These are phyloP conservation scores for Stramonita haemastoma DNA, from an alignment of 2,888 invertebrate genomes.

Conservation along the genomic window DNA sequence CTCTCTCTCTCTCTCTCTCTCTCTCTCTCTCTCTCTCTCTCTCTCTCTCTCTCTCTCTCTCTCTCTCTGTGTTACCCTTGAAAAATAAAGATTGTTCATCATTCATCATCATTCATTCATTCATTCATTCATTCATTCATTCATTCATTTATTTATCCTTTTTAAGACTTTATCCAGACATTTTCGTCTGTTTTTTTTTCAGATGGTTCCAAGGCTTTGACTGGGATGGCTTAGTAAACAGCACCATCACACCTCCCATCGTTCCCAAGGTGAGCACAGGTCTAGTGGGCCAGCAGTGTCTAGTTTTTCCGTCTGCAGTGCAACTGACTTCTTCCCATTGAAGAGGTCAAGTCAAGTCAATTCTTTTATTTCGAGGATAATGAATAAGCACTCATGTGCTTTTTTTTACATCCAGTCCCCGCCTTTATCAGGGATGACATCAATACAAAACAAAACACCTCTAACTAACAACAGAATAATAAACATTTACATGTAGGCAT, in stretches of 20 bases:
- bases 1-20: slow-evolving; percentile 34
- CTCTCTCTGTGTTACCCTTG: not conserved
- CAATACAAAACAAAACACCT: too few species aligned
- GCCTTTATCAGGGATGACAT: too few species aligned
- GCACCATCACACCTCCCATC: slow-evolving; percentile 69
- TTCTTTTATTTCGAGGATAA: too few species aligned
- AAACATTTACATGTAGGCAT: too few species aligned
- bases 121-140: not conserved
- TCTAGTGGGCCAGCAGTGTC: too few species aligned
- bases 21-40: slow-evolving; percentile 21
- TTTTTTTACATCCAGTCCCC: too few species aligned
- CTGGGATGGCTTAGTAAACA: slow-evolving; percentile 84
- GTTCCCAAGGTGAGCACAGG: slow-evolving; percentile 65
- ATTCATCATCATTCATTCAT: not conserved
- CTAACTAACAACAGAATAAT: too few species aligned
- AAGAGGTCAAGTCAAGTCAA: too few species aligned
- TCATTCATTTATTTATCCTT: not conserved
- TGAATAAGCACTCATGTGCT: too few species aligned
- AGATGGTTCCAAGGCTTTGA: slow-evolving; percentile 95
- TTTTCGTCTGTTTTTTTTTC: slow-evolving; percentile 59
- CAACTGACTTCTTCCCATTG: too few species aligned
- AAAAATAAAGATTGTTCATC: too few species aligned
- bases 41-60: slow-evolving; percentile 34
- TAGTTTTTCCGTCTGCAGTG: too few species aligned
- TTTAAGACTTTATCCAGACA: not conserved